These are phyloP conservation scores for Sorex fumeus DNA, from an alignment of 2,113 vertebrate genomes.

Conservation along the genomic window DNA sequence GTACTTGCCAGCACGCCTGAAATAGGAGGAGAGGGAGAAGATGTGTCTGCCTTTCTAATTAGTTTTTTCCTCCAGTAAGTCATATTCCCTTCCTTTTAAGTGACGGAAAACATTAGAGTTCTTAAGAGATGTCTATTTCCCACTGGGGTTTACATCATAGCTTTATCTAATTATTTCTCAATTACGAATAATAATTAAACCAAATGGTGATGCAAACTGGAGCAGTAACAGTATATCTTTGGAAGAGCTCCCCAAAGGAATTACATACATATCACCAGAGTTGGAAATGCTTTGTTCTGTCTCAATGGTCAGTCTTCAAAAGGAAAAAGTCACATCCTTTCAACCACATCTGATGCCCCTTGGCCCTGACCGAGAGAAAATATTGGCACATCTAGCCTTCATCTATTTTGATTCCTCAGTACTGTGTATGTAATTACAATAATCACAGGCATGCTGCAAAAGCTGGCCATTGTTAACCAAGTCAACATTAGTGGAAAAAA, in stretches of 20 bases:
- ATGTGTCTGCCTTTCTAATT: constrained; percentile 88
- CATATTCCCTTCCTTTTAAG: constrained; percentile 84
- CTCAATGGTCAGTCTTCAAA: constrained; percentile 34
- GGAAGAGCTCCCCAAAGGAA: constrained; percentile 71
- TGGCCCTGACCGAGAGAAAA: constrained; percentile 18
- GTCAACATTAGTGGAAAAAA: constrained; percentile 16
- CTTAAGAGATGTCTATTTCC: constrained; percentile 84
- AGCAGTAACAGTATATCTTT: constrained; percentile 80
- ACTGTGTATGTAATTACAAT: constrained; percentile 3
- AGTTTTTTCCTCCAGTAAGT: constrained; percentile 84
- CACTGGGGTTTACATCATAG: constrained; percentile 79
- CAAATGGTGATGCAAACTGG: constrained; percentile 83
- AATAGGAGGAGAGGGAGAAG: constrained; percentile 86
- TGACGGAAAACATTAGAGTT: constrained; percentile 83
- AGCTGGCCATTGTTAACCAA: background rate
- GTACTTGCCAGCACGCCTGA: constrained; percentile 86
- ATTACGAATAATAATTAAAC: constrained; percentile 84
- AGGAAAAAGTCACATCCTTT: constrained; percentile 36
- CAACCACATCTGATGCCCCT: background rate
- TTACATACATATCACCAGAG: constrained; percentile 23
- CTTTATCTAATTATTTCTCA: constrained; percentile 87
- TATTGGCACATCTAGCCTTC: background rate
- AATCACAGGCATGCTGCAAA: constrained; percentile 9
- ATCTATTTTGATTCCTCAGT: background rate
- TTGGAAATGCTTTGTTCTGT: constrained; percentile 65